Conservation (phyloP, 2,888 invertebrate species). For the Anagyrus pseudococci region DNA sequence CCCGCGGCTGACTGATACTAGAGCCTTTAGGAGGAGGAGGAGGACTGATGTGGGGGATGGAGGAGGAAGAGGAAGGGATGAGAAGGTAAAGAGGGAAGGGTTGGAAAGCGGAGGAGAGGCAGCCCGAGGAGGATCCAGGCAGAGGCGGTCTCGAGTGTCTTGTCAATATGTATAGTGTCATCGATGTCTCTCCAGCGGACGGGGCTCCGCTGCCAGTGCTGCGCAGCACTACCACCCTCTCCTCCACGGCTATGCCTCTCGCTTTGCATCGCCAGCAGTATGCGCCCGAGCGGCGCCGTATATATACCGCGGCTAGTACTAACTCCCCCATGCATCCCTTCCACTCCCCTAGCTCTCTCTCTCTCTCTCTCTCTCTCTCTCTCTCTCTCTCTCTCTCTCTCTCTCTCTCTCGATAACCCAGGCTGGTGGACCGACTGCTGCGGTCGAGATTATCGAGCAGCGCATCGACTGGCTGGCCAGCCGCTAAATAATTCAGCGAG, state of each 20-base stretch:
- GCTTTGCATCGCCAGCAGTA: conserved; percentile 27
- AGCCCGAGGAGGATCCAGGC: conserved; percentile 47
- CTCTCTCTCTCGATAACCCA: no score
- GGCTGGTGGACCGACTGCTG: no score
- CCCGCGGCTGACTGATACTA: background rate
- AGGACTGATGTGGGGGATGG: background rate
- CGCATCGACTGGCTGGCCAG: no score
- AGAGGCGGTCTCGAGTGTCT: conserved; percentile 58
- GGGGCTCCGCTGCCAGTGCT: conserved; percentile 32
- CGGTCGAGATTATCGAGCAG: no score
- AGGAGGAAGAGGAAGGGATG: background rate
- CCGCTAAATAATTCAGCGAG: no score
- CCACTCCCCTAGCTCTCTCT: no score
- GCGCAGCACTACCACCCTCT: conserved; percentile 15
- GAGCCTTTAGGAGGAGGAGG: no score
- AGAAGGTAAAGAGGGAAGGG: background rate
- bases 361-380: no score
- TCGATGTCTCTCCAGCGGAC: conserved; percentile 56
- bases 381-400: no score
- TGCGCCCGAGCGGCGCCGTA: background rate
- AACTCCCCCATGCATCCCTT: no score
- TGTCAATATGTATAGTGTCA: conserved; percentile 62
- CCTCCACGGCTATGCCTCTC: conserved; percentile 15
- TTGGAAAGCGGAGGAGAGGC: conserved; percentile 27
- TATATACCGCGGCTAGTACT: no score